Conservation (phyloP, 2,888 invertebrate species). For the Habrosyne pyritoides region DNA sequence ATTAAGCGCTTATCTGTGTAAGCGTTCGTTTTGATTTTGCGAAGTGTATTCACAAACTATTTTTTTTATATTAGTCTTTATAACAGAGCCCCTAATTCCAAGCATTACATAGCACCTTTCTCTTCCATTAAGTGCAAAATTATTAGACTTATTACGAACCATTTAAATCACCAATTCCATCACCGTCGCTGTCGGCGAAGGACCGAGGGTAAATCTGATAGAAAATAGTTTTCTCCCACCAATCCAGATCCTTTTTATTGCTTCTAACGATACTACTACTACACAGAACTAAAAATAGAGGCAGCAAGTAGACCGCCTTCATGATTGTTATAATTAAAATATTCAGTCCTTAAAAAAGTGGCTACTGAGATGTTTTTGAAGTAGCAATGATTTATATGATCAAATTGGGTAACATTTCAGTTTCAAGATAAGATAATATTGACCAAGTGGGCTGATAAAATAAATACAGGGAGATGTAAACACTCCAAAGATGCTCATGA, state of each 20-base stretch:
- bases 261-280: slow-evolving; percentile 34
- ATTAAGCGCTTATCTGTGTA: too few species aligned
- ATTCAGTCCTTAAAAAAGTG: slow-evolving; percentile 1
- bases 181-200: slow-evolving; percentile 90
- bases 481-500: slow-evolving; percentile 3
- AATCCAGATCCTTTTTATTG: slow-evolving; percentile 70
- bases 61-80: too few species aligned
- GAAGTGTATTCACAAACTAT: too few species aligned
- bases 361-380: slow-evolving; percentile 17
- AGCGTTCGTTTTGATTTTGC: too few species aligned
- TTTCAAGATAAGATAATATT: neutral
- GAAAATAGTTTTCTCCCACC: slow-evolving; percentile 91
- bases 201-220: slow-evolving; percentile 93
- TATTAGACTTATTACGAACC: slow-evolving; percentile 50
- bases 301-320: slow-evolving; percentile 48
- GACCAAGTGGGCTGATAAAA: neutral
- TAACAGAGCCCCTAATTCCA: too few species aligned
- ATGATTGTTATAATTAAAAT: slow-evolving; percentile 30
- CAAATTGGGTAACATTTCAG: slow-evolving; percentile 8
- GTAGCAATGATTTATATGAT: slow-evolving; percentile 37
- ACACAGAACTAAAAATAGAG: slow-evolving; percentile 41
- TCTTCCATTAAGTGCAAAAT: neutral
- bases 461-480: neutral
- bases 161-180: slow-evolving; percentile 87
- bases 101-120: neutral